A percentile compares a stretch with the other conserved stretches of the same genome.
These are phyloP conservation scores for Ptychadena robeensis DNA, from an alignment of 2,797 vertebrate species.

Conservation along the genomic window DNA sequence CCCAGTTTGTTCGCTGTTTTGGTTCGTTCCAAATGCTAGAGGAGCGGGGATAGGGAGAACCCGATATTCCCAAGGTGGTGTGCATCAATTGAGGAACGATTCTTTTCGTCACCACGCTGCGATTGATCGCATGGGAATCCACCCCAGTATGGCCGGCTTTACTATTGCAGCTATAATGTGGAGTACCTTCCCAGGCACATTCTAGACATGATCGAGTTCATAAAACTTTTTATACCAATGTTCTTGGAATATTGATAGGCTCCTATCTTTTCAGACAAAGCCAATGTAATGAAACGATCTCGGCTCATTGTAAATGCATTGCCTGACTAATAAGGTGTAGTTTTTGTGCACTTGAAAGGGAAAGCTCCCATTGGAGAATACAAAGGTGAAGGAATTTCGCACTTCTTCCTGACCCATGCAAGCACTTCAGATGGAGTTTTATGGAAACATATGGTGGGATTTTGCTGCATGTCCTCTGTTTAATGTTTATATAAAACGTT, in stretches of 20 bases:
- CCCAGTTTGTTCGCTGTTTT: no score
- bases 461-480: conserved; percentile 14
- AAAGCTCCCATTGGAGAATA: background rate
- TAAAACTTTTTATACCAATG: background rate
- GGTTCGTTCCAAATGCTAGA: no score
- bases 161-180: no score
- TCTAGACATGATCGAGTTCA: background rate
- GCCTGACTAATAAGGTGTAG: background rate
- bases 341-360: background rate
- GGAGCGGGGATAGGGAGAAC: no score
- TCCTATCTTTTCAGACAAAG: background rate
- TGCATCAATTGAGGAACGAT: no score
- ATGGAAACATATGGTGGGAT: conserved; percentile 24
- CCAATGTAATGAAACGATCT: background rate
- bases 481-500: conserved; percentile 37
- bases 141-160: no score
- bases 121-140: no score
- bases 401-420: conserved; percentile 6
- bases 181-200: no score
- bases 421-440: conserved; percentile 26
- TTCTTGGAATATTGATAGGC: background rate
- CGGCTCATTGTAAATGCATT: background rate
- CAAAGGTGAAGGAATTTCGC: conserved; percentile 33
- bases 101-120: no score
- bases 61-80: no score